Conservation (phyloP, 53 echinoderm and acorn worm genomes). For the Pentamera pediparva region DNA sequence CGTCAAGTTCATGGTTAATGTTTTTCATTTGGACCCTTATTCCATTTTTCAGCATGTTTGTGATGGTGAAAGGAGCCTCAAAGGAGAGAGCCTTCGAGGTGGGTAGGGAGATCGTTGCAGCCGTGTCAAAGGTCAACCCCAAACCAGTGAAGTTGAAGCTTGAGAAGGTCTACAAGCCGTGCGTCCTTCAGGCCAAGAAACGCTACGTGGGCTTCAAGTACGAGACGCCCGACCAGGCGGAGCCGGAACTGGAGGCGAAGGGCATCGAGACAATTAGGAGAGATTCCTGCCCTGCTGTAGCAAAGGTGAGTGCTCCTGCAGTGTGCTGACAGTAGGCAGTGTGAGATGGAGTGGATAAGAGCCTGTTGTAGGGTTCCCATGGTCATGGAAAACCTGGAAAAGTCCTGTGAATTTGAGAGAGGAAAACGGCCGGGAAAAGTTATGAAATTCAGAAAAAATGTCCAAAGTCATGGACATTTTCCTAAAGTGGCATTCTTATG, state of each 20-base stretch:
- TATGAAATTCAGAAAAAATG: too few relatives aligned
- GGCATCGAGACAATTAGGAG: slow-evolving; percentile 94
- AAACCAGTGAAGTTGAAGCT: slow-evolving; percentile 97
- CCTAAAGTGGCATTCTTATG: too few relatives aligned
- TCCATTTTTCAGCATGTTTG: slow-evolving; percentile 70
- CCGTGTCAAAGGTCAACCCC: slow-evolving; percentile 82
- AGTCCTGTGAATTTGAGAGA: too few relatives aligned
- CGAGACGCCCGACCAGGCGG: slow-evolving; percentile 78
- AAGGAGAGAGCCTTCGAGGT: slow-evolving; percentile 84
- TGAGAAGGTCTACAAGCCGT: slow-evolving; percentile 97
- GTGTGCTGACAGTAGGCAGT: too few relatives aligned
- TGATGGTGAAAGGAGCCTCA: slow-evolving; percentile 76
- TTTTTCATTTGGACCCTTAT: not conserved
- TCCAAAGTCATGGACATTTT: too few relatives aligned
- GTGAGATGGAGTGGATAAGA: too few relatives aligned
- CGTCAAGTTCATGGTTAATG: too few relatives aligned
- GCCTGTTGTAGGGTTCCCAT: too few relatives aligned
- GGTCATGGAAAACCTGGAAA: too few relatives aligned
- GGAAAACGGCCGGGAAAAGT: too few relatives aligned
- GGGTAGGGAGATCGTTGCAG: slow-evolving; percentile 70
- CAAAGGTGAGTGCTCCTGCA: slow-evolving; percentile 60
- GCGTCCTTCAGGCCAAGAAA: slow-evolving; percentile 95
- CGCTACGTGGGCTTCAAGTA: slow-evolving; percentile 95
- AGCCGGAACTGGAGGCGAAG: slow-evolving; percentile 91
- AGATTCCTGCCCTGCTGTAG: slow-evolving; percentile 92